Conservation (phyloP, 2,113 vertebrate species). For the Carassius gibelio region DNA sequence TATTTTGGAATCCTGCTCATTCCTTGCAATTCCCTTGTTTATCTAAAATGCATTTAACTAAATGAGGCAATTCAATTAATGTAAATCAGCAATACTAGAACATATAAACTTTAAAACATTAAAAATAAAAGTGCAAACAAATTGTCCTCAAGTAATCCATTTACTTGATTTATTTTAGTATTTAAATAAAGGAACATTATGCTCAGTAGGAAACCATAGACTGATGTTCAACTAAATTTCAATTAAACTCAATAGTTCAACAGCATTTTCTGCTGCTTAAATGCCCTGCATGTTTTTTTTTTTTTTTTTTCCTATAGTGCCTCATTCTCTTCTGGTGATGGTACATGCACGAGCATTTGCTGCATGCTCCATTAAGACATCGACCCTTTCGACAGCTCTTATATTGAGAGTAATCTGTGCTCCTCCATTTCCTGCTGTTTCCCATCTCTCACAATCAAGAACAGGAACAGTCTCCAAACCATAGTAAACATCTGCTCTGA, state of each 20-base stretch:
- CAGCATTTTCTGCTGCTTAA: background rate
- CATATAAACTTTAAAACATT: too few relatives aligned
- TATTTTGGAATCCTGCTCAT: too few relatives aligned
- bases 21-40: too few relatives aligned
- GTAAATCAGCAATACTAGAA: too few relatives aligned
- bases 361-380: slow-evolving; percentile 28
- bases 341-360: background rate
- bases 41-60: too few relatives aligned
- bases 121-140: background rate
- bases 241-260: background rate
- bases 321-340: background rate
- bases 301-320: background rate
- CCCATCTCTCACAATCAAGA: background rate
- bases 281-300: background rate
- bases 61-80: too few relatives aligned
- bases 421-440: slow-evolving; percentile 9
- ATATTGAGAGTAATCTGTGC: slow-evolving; percentile 6
- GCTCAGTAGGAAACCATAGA: background rate
- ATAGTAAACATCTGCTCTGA: slow-evolving; percentile 14
- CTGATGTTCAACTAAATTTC: background rate
- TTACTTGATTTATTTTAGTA: background rate
- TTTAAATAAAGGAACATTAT: background rate
- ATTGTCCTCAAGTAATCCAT: too few relatives aligned
- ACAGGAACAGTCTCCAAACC: background rate
- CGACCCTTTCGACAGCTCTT: background rate